phyloP scores from a whole-genome alignment of 2,888 invertebrate genomes.

The Lasius platythorax region DNA sequence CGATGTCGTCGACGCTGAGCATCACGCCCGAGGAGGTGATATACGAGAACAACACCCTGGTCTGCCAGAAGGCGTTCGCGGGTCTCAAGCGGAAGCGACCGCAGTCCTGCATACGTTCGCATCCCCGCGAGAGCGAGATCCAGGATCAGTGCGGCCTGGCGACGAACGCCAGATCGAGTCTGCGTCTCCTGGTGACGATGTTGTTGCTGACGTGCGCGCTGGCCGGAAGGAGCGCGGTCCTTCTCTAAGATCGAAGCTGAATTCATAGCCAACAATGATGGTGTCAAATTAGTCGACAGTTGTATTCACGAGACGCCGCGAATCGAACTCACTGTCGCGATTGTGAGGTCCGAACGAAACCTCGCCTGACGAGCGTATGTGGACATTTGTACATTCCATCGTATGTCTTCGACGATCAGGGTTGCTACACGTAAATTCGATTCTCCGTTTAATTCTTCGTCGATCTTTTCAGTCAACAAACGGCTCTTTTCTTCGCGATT shows the following conservation, averaged over 20 bases:
- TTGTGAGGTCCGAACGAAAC: neutral
- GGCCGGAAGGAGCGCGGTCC: neutral
- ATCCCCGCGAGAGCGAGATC: constrained; percentile 90
- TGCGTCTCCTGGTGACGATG: constrained; percentile 66
- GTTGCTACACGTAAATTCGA: constrained; percentile 10
- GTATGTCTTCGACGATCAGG: constrained; percentile 1
- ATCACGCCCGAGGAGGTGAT: constrained; percentile 85
- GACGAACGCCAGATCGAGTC: constrained; percentile 67
- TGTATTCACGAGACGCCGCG: neutral
- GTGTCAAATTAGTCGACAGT: constrained; percentile 33
- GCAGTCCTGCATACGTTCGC: constrained; percentile 91
- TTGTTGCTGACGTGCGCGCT: constrained; percentile 20
- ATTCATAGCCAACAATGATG: constrained; percentile 21
- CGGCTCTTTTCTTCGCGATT: neutral
- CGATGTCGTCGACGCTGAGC: constrained; percentile 86
- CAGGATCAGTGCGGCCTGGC: constrained; percentile 83
- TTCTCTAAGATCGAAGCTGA: constrained; percentile 24
- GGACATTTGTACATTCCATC: neutral
- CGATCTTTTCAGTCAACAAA: neutral
- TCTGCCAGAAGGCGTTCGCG: constrained; percentile 88
- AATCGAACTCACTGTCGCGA: constrained; percentile 1
- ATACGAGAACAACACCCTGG: constrained; percentile 88
- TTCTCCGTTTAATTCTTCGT: neutral
- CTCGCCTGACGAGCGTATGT: neutral
- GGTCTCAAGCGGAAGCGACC: constrained; percentile 90